phyloP scores from a whole-genome alignment of 1,140 invertebrate species.

The Trichogramma pretiosum region DNA sequence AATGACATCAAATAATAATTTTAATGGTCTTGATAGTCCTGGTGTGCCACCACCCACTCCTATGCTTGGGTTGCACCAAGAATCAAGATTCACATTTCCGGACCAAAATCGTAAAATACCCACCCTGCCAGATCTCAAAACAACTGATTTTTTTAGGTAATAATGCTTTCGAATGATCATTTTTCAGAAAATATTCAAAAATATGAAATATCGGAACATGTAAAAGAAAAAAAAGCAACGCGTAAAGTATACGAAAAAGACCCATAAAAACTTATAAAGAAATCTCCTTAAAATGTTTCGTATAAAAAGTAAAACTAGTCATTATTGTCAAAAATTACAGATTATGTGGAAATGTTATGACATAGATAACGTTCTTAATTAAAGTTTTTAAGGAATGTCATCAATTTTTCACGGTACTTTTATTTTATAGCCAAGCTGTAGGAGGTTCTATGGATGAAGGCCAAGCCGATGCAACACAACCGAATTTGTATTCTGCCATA shows the following conservation, averaged over 20 bases:
- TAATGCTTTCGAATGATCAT: too few species aligned
- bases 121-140: conserved; percentile 49
- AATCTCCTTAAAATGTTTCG: not conserved
- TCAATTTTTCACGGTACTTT: too few species aligned
- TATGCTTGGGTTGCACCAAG: conserved; percentile 29
- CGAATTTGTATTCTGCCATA: too few species aligned
- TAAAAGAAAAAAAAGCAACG: not conserved
- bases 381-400: too few species aligned
- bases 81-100: conserved; percentile 41
- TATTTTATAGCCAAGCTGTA: conserved; percentile 35
- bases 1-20: too few species aligned
- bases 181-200: not conserved
- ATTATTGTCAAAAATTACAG: not conserved
- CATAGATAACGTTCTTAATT: too few species aligned
- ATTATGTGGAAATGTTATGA: too few species aligned
- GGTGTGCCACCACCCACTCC: conserved; percentile 30
- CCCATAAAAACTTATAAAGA: not conserved
- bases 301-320: not conserved
- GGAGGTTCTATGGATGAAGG: conserved; percentile 42
- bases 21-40: too few species aligned
- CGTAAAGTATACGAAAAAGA: too few species aligned
- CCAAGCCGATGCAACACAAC: conserved; percentile 36
- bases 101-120: conserved; percentile 37
- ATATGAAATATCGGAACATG: not conserved
- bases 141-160: conserved; percentile 53